Conservation (phyloP, 1,140 invertebrate genomes). For the Ooceraea biroi region DNA sequence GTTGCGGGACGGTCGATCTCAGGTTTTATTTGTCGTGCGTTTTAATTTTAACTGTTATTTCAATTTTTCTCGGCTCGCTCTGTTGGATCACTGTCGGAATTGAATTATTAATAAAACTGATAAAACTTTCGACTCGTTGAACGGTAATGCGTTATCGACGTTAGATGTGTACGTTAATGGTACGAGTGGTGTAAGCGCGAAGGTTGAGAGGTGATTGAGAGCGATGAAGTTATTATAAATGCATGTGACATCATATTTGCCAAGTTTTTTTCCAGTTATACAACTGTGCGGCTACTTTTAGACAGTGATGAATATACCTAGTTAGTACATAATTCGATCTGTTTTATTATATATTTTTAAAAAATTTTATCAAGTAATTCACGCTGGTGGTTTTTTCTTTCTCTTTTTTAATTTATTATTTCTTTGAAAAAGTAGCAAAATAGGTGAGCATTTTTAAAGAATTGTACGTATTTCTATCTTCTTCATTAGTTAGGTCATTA, state of each 20-base stretch:
- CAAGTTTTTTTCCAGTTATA: neutral
- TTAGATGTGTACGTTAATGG: constrained; percentile 5
- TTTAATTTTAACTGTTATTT: too few species aligned
- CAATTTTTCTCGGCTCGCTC: too few species aligned
- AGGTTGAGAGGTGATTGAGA: neutral
- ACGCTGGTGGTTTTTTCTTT: neutral
- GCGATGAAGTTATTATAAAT: neutral
- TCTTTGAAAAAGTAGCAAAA: constrained; percentile 42
- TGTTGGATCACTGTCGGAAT: too few species aligned
- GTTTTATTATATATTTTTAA: neutral
- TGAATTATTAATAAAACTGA: neutral
- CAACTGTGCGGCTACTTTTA: neutral
- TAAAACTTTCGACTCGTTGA: neutral
- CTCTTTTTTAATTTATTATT: neutral
- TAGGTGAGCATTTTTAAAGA: constrained; percentile 32
- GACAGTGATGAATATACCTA: neutral
- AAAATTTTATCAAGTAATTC: neutral
- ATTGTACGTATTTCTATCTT: too few species aligned
- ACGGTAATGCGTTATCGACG: neutral
- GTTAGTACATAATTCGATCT: too few species aligned
- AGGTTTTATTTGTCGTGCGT: neutral
- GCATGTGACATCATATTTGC: neutral
- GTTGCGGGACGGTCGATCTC: too few species aligned
- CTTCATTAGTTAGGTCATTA: too few species aligned
- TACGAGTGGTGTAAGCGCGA: neutral